Conservation (phyloP, 2,888 invertebrate genomes). For the Cryptus armator region DNA sequence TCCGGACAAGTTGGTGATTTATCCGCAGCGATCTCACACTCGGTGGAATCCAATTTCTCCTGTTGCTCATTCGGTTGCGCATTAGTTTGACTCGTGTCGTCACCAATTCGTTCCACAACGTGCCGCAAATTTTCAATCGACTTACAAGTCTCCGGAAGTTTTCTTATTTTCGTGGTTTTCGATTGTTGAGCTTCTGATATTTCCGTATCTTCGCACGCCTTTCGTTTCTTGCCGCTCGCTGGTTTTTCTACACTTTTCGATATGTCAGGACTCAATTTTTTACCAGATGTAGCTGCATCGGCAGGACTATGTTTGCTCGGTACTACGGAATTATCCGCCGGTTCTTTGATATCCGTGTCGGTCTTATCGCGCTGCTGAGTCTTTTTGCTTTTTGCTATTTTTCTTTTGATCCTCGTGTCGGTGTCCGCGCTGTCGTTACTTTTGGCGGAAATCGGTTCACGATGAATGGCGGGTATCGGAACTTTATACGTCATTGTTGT, state of each 20-base stretch:
- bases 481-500: conserved; percentile 84
- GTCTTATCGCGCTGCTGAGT: conserved; percentile 60
- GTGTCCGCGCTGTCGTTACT: conserved; percentile 52
- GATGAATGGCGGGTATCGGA: conserved; percentile 83
- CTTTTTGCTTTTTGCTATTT: conserved; percentile 59
- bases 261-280: conserved; percentile 60
- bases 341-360: conserved; percentile 52
- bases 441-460: conserved; percentile 71
- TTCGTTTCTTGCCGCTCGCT: conserved; percentile 63
- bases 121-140: conserved; percentile 80
- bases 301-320: conserved; percentile 52
- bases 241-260: conserved; percentile 20
- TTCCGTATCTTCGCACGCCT: conserved; percentile 41
- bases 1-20: conserved; percentile 17
- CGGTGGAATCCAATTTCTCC: conserved; percentile 18
- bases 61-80: conserved; percentile 50
- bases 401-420: conserved; percentile 67
- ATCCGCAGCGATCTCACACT: conserved; percentile 35
- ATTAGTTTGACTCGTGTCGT: conserved; percentile 61
- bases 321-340: conserved; percentile 12
- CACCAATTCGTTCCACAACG: conserved; percentile 79
- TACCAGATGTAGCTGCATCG: conserved; percentile 50
- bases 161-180: conserved; percentile 44
- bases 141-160: conserved; percentile 77
- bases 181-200: conserved; percentile 39